Evolutionary conservation across 2,888 invertebrate species (phyloP), one percentile per base, ranked within the genome.

Genomic region (Lacanobia oleracea): DNA sequence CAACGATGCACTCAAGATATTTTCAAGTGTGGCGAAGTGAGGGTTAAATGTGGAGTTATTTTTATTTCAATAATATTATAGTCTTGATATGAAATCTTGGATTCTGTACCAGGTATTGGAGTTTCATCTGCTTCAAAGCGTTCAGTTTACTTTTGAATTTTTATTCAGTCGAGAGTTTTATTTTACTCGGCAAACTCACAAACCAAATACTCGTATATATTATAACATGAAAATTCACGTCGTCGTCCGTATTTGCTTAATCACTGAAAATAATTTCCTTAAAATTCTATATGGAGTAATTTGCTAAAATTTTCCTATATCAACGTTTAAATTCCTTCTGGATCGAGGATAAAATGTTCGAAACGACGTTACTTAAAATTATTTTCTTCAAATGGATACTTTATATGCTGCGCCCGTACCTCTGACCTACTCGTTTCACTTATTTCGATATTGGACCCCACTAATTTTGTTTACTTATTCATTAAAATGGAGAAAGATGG

Each of bases 391-490:
- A 92, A 91, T 91, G 88, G 87, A 91, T 88, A 92, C 93, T 94
- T 94, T 94, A 91, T 94, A 94, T 94, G 93, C 94, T 80, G 90
- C 84, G 75, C 85, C 75, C 90, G 95, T 94, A 90, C 86, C 91
- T 90, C 89, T 90, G 92, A 90, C 91, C 94, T 91, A 88, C 91
- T 91, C 92, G 90, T 93, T 94, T 92, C 93, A 93, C 92, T 94
- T 94, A 95, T 94, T 93, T 88, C 92, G 91, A 93, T 93, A 94
- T 94, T 91, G 93, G 93, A 90, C 90, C 91, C 90, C 91, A 94
- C 95, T 95, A 95, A 95, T 95, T 94, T 93, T 94, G 93, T 94
- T 94, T 94, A 95, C 92, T 95, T 93, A 95, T 95, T 94, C 94
- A 94, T 94, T 93, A 94, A 94, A 94, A 94, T 93, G 92, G 92